Evolutionary conservation across 2,888 invertebrate genomes (phyloP), one percentile per base, ranked within the genome.

Genomic region (Pseudanteris insignis): DNA sequence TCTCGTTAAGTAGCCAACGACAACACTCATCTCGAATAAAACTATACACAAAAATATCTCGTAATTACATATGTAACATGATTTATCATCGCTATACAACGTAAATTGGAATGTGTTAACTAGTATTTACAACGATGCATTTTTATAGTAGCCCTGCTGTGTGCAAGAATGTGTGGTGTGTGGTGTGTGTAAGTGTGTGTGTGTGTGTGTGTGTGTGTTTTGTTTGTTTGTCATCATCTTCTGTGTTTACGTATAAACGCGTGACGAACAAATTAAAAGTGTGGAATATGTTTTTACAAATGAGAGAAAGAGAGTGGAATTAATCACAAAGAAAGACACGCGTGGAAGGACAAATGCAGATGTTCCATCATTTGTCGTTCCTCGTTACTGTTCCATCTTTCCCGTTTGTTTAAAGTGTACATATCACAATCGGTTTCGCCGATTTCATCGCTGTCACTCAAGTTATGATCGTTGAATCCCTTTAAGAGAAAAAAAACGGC

Each of bases 21-120:
- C 25, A 59, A 53, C 46, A 26, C 43, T 53, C 28, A 73, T 77
- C 76, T 75, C 72, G 73, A 55, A 77, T 77, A 78, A 77, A 70
- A 78, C 78, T 79, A 77, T 79, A 79, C 79, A 79, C 75, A 78
- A 78, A 58, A 78, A 76, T 76, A 78, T 77, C 70, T 73, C 70
- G 68, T 78, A 79, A 79, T 79, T 79, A 79, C 77, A 79, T 78
- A 78, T 79, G 75, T 75, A 79, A 79, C 79, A 79, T 77, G 75
- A 69, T 74, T 24, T 70, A 8, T 63, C 40, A 15, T 63, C 50
- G 55, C 77, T 79, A 76, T 79, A 79, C 78, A 79, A 78, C 74
- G 64, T 78, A 79, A 70, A 78, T 75, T 79, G 79, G 79, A 79
- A 79, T 79, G 79, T 79, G 77, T 78, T 78, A 79, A 77, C 79